A percentile compares a stretch with the other conserved stretches of the same genome.
Conservation (phyloP, 2,797 vertebrate genomes). For the Channallabes apus region DNA sequence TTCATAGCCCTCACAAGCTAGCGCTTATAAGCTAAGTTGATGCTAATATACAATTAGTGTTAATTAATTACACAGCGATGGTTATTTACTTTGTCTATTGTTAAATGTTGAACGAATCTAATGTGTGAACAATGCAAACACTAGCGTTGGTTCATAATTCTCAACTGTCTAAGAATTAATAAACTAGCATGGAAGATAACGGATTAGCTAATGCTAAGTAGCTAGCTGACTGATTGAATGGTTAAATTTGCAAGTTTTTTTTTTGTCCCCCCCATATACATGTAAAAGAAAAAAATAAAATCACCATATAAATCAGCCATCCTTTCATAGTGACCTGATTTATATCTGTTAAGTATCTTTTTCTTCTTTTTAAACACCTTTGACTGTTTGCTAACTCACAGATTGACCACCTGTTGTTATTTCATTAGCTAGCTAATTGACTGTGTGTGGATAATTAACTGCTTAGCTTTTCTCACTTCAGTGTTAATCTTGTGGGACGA, state of each 20-base stretch:
- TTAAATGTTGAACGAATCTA: background rate
- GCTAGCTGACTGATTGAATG: background rate
- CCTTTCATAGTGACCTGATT: background rate
- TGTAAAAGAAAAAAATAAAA: too few species aligned
- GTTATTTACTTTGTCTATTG: background rate
- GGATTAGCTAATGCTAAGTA: background rate
- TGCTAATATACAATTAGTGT: background rate
- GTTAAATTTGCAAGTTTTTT: background rate
- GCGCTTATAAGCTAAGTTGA: too few species aligned
- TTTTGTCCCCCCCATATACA: too few species aligned
- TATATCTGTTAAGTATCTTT: background rate
- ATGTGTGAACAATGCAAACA: background rate
- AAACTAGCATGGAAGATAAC: background rate
- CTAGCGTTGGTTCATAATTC: background rate
- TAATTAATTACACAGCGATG: background rate
- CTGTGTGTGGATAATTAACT: constrained; percentile 20
- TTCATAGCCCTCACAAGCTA: background rate
- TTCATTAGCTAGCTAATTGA: background rate
- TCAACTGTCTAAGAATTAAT: background rate
- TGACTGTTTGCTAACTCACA: background rate
- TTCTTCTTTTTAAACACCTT: background rate
- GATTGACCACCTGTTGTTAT: background rate
- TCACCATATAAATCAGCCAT: too few species aligned
- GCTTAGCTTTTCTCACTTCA: constrained; percentile 73
- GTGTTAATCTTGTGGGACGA: constrained; percentile 68